A percentile compares a stretch with the other conserved stretches of the same genome.
These are phyloP conservation scores for Cephonodes hylas DNA, from an alignment of 2,888 invertebrate species.

Conservation along the genomic window DNA sequence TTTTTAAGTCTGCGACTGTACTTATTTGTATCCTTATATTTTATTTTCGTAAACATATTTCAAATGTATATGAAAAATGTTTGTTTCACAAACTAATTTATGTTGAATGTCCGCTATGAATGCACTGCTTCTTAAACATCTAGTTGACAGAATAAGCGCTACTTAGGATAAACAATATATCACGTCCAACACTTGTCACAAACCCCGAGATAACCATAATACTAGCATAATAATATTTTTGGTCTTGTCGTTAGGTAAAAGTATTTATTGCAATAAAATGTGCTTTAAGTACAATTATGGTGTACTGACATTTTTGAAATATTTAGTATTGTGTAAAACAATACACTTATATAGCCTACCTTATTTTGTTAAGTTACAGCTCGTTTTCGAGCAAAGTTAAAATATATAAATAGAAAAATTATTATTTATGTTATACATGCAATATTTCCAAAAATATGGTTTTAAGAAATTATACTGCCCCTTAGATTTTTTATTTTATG, in stretches of 20 bases:
- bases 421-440: not conserved
- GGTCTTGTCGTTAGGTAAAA: conserved; percentile 7
- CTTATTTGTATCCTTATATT: conserved; percentile 16
- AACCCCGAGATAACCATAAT: conserved; percentile 13
- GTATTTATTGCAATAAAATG: conserved; percentile 13
- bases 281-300: conserved; percentile 4
- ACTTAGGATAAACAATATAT: not conserved
- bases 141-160: not conserved
- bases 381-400: not conserved
- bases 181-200: not conserved
- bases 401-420: not conserved
- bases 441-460: not conserved
- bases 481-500: not conserved
- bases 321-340: not conserved
- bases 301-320: conserved; percentile 6
- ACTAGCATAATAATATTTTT: conserved; percentile 20
- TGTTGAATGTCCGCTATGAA: not conserved
- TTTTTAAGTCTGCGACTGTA: not conserved
- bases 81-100: not conserved
- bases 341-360: conserved; percentile 14
- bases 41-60: not conserved
- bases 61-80: not conserved
- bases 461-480: not conserved
- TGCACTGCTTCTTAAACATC: not conserved
- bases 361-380: conserved; percentile 4